Base-by-base conservation (phyloP, 2,797 vertebrate genomes). In the Zalophus californianus region DNA sequence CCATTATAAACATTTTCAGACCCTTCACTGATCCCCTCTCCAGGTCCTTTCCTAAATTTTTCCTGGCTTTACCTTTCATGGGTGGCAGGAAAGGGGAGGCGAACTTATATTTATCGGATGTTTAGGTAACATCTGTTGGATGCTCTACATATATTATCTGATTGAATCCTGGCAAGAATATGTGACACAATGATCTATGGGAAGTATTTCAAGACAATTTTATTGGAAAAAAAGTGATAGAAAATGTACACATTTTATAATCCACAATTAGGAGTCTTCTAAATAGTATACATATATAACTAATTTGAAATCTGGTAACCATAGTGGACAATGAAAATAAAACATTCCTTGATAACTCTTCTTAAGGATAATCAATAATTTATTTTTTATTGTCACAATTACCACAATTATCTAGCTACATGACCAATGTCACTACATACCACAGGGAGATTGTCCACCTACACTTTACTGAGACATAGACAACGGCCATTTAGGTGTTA, bases 301-400 rank as follows among this genome's bases (percentile, higher is more conserved):
- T 72, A 84, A 97, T 60, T 97, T 62, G 9, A 91, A 64, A 88
- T 91, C 38, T 95, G 96, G 82, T 97, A 98, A 97, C 72, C 91
- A 82, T 98, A 97, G 96, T n/a, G 68, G 54, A 96, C 88, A 97
- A 88, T 80, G 98, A 97, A 98, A 99, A 98, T 94, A 98, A 99
- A 98, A 98, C 70, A 98, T 98, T 80, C 32, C 85, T 97, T 97
- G 86, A 96, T 79, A 48, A 92, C 93, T 96, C 98, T 98, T 97
- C 94, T 98, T 98, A 98, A 98, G 99, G 98, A 99, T 99, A 99
- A 99, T 98, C 99, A 99, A 99, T 99, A 99, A 99, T 99, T 99
- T 99, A 99, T 99, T 99, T 99, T 98, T 99, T 98, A 99, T 99
- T 98, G 99, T 99, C 99, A 99, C 99, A 99, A 99, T 99, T 99